phyloP scores from a whole-genome alignment of 2,113 vertebrate genomes.

The Strix uralensis region DNA sequence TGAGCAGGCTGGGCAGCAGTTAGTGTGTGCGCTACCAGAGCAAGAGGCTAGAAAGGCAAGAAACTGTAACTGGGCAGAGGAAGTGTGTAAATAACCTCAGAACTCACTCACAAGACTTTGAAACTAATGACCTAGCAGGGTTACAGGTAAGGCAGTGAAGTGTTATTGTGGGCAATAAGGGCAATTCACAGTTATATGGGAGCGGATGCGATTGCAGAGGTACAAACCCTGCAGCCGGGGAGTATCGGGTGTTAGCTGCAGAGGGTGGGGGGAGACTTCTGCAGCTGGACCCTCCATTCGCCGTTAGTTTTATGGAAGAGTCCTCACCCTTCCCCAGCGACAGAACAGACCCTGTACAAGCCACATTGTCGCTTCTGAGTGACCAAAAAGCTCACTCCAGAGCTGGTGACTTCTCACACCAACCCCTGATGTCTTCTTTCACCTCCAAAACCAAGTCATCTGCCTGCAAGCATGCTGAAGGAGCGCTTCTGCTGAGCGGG shows the following conservation, averaged over 20 bases:
- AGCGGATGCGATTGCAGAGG: background rate
- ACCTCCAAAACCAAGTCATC: background rate
- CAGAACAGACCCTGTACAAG: background rate
- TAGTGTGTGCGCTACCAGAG: background rate
- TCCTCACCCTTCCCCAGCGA: background rate
- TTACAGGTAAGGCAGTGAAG: background rate
- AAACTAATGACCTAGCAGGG: background rate
- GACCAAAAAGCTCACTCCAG: background rate
- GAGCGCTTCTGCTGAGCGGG: background rate
- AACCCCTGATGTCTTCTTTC: background rate
- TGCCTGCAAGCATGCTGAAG: fast-evolving
- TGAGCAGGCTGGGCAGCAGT: background rate
- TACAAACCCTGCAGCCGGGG: background rate
- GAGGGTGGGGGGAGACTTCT: background rate
- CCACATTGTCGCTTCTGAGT: background rate
- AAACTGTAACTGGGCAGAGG: background rate
- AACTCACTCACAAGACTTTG: background rate
- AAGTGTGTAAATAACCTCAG: background rate
- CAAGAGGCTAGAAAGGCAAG: background rate
- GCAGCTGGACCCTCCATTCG: background rate
- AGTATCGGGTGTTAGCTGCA: fast-evolving
- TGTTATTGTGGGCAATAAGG: constrained; percentile 18
- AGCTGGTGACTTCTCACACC: background rate
- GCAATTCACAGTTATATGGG: background rate
- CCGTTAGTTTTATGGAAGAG: background rate